These are phyloP conservation scores for Acanthosepion pharaonis DNA, from an alignment of 2,888 invertebrate genomes.

Conservation along the genomic window DNA sequence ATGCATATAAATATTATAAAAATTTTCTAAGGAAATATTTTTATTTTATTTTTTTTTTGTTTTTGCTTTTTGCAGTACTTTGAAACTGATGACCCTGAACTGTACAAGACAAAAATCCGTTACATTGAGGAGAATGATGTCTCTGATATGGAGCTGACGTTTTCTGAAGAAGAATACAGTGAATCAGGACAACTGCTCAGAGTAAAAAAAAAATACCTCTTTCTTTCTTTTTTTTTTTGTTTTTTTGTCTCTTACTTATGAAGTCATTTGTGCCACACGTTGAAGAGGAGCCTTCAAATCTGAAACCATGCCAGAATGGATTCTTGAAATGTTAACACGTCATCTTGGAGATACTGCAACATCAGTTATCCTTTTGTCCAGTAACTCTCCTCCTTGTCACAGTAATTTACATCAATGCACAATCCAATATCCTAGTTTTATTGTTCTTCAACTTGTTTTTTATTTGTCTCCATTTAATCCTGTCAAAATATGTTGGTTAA, in stretches of 20 bases:
- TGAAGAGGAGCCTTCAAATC: too few species aligned
- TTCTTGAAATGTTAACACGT: too few species aligned
- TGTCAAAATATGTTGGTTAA: too few species aligned
- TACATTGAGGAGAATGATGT: conserved; percentile 93
- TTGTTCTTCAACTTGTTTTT: too few species aligned
- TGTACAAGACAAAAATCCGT: conserved; percentile 93
- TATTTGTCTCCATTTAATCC: too few species aligned
- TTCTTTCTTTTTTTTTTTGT: not conserved
- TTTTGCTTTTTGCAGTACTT: conserved; percentile 82
- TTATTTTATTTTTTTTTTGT: not conserved
- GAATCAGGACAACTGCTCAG: conserved; percentile 81
- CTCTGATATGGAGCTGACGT: conserved; percentile 89
- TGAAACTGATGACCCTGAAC: conserved; percentile 95
- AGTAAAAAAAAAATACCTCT: conserved; percentile 50
- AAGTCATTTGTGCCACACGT: too few species aligned
- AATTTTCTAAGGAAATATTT: not conserved
- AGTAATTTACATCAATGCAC: too few species aligned
- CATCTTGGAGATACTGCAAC: too few species aligned
- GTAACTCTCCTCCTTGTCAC: too few species aligned
- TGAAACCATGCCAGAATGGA: too few species aligned
- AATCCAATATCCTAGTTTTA: too few species aligned
- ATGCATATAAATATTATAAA: not conserved
- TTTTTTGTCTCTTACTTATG: not conserved
- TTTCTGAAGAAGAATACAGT: conserved; percentile 92
- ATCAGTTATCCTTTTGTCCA: too few species aligned